These are phyloP conservation scores for Coenobita brevimanus DNA, from an alignment of 1,140 invertebrate species.

Conservation along the genomic window DNA sequence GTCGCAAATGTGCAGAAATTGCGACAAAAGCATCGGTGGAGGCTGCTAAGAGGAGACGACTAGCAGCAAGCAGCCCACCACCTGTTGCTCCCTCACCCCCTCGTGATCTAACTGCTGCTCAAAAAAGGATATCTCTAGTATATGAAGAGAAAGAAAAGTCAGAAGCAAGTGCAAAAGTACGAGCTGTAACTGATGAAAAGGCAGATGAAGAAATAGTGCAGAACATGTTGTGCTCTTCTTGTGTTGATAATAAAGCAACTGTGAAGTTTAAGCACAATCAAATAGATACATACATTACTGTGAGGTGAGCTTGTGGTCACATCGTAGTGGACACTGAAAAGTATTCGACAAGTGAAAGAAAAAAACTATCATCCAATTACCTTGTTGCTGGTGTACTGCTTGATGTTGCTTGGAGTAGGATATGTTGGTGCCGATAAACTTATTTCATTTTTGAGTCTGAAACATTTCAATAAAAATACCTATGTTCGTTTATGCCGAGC, in stretches of 20 bases:
- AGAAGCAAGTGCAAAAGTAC: conserved; percentile 39
- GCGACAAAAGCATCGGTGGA: conserved; percentile 22
- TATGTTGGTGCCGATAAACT: conserved; percentile 27
- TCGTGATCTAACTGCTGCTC: conserved; percentile 14
- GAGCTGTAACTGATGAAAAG: conserved; percentile 24
- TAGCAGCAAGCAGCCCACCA: background rate
- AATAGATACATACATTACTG: conserved; percentile 36
- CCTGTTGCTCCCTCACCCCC: too few relatives aligned
- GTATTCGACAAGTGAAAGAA: conserved; percentile 34
- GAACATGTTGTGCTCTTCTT: conserved; percentile 34
- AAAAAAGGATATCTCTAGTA: conserved; percentile 41
- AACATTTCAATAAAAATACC: conserved; percentile 10
- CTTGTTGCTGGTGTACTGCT: conserved; percentile 30
- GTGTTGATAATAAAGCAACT: conserved; percentile 35
- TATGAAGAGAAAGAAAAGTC: conserved; percentile 37
- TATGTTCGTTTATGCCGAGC: conserved; percentile 22
- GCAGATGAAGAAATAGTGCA: conserved; percentile 34
- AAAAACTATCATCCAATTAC: conserved; percentile 28
- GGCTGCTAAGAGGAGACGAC: conserved; percentile 24
- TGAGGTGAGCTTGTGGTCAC: conserved; percentile 37
- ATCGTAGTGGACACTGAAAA: conserved; percentile 29
- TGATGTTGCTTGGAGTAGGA: conserved; percentile 35
- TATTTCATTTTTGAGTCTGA: conserved; percentile 28
- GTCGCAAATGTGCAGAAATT: conserved; percentile 44
- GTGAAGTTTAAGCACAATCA: conserved; percentile 32